Conservation (phyloP, 2,888 invertebrate genomes). For the Eucriotettix oculatus region DNA sequence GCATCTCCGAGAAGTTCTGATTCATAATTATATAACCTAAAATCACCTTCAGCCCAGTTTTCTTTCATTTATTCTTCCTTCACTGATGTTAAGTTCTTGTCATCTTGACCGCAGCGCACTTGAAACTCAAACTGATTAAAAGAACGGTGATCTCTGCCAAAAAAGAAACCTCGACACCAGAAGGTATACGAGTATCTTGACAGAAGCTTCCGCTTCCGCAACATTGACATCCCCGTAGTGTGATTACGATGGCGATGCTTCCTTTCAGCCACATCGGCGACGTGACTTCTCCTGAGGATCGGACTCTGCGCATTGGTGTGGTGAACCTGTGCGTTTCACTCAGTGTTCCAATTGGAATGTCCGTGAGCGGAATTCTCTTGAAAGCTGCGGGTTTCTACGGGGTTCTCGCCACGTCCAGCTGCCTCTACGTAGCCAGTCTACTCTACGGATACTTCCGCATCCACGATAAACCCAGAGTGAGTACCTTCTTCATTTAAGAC, state of each 20-base stretch:
- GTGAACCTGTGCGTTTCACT: slow-evolving; percentile 78
- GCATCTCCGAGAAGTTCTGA: too few relatives aligned
- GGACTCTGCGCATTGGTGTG: slow-evolving; percentile 72
- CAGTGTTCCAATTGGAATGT: slow-evolving; percentile 78
- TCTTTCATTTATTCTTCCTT: too few relatives aligned
- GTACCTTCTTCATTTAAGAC: not conserved
- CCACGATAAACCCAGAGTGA: slow-evolving; percentile 38
- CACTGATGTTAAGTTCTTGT: too few relatives aligned
- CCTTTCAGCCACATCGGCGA: slow-evolving; percentile 81
- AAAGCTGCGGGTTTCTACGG: slow-evolving; percentile 66
- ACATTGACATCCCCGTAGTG: too few relatives aligned
- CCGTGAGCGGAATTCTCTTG: slow-evolving; percentile 66
- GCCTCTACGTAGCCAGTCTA: slow-evolving; percentile 55
- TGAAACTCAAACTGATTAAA: too few relatives aligned
- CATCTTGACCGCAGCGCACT: too few relatives aligned
- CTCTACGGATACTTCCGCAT: slow-evolving; percentile 56
- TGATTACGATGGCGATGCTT: slow-evolving; percentile 34
- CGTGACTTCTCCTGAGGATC: slow-evolving; percentile 64
- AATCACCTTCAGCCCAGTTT: too few relatives aligned
- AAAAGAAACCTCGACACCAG: too few relatives aligned
- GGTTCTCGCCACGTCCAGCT: slow-evolving; percentile 60
- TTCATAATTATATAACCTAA: too few relatives aligned
- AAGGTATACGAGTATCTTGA: too few relatives aligned
- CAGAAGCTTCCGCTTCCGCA: too few relatives aligned
- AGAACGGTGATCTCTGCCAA: too few relatives aligned